These are phyloP conservation scores for Percina caprodes DNA, from an alignment of 2,113 vertebrate genomes.

Conservation along the genomic window DNA sequence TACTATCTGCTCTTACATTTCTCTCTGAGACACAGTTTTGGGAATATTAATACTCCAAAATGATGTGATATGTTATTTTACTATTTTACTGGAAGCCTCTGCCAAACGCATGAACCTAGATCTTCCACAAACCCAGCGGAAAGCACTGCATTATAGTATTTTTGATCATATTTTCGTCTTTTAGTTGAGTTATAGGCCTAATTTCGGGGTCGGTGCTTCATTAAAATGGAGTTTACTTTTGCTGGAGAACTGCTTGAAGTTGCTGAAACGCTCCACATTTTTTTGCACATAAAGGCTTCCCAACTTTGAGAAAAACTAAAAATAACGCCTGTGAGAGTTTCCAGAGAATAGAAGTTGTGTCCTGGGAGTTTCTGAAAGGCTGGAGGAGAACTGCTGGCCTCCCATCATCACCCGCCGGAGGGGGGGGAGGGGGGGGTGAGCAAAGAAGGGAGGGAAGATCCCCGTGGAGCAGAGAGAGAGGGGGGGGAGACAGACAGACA, in stretches of 20 bases:
- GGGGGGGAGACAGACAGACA: no score
- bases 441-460: constrained; percentile 36
- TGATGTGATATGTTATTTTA: no score
- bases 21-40: no score
- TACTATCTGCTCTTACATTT: no score
- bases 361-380: constrained; percentile 62
- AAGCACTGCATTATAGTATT: neutral
- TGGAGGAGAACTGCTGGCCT: constrained; percentile 44
- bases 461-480: constrained; percentile 31
- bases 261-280: constrained; percentile 21
- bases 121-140: no score
- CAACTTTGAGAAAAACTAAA: constrained; percentile 38
- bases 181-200: neutral
- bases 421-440: no score
- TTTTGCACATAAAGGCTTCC: no score
- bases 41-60: no score
- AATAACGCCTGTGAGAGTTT: constrained; percentile 45
- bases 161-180: neutral
- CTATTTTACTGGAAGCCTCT: no score
- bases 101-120: no score
- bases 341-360: constrained; percentile 26
- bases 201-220: neutral
- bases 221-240: constrained; percentile 25
- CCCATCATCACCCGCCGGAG: constrained; percentile 67
- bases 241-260: neutral